Base-by-base conservation (phyloP, 2,113 vertebrate genomes). In the Burhinus bistriatus region DNA sequence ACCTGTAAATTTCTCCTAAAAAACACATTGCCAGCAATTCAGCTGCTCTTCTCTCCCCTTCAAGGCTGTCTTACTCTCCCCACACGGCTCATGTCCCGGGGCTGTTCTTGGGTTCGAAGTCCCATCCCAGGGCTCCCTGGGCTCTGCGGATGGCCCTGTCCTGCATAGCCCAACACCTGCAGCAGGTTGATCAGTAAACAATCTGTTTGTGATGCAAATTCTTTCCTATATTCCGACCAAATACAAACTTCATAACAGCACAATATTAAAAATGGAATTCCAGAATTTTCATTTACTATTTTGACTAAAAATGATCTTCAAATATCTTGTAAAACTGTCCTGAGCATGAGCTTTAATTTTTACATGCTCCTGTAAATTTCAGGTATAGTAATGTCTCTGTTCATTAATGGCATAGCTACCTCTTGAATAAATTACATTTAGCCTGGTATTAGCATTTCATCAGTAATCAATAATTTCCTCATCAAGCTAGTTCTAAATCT, bases 11-110 rank as follows among this genome's bases (percentile, higher is more conserved):
- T 66, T 44, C 27, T 42, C 69, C 42, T 77, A 30, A 72, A 84
- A 89, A 71, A 12, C 34, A 52, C 27, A 3, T 4, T 54, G 45
- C 13, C 65, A 57, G 44, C 54, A 76, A 34, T 42, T 15, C 66
- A 66, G 34, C 11, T 76, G 34, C 36, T 78, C 55, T 17, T 64
- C 40, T 47, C 34, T 59, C 20, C 21, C 30, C 57, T n/a, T 44
- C 73, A 13, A 25, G 27, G 25, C 42, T 51, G 27, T 7, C 13
- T 86, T 64, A 11, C 3, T 12, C 20, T 11, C 27, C 13, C 2
- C 0, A 0, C 11, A 17, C 0, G 0, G 38, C 38, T 78, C 30
- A 12, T 0, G 1, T 30, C 17, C 45, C 4, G 1, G 45, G 25
- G 9, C 30, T 83, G 12, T 30, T 59, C 47, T 32, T 45, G 42